Conservation (phyloP, 2,113 vertebrate species). For the Irena cyanogastra region DNA sequence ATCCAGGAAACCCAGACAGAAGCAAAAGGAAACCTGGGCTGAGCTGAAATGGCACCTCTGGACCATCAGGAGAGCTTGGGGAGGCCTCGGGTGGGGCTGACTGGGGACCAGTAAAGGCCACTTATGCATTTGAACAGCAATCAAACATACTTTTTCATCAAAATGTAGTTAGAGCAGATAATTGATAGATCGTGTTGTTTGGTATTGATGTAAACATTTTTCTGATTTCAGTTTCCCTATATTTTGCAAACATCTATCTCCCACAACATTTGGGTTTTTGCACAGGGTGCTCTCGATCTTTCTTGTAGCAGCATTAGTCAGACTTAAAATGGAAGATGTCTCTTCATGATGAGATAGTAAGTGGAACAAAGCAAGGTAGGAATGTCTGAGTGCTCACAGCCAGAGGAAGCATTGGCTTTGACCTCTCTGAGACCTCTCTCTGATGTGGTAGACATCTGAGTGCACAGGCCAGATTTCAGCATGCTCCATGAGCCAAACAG, state of each 20-base stretch:
- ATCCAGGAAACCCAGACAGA: not conserved
- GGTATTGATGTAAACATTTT: not conserved
- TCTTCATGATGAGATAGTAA: not conserved
- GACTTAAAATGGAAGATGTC: not conserved
- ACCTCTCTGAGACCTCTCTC: not conserved
- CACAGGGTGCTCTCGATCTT: not conserved
- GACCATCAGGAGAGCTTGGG: not conserved
- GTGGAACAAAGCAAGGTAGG: not conserved
- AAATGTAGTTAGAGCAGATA: not conserved
- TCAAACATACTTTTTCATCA: not conserved
- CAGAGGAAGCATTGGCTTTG: not conserved
- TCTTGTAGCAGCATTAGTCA: not conserved
- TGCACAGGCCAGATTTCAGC: not conserved
- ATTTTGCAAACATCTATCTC: not conserved
- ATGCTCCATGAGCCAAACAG: not conserved
- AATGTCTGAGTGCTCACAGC: not conserved
- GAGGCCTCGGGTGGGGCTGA: accelerated
- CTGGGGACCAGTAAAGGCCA: not conserved
- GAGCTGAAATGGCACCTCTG: not conserved
- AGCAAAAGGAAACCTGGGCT: not conserved
- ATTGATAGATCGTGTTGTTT: not conserved
- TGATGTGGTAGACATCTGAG: not conserved
- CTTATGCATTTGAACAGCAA: not conserved
- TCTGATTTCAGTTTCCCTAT: not conserved
- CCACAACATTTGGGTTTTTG: not conserved